A percentile compares a stretch with the other conserved stretches of the same genome.
phyloP scores from a whole-genome alignment of 2,113 vertebrate genomes.

The Numida meleagris region DNA sequence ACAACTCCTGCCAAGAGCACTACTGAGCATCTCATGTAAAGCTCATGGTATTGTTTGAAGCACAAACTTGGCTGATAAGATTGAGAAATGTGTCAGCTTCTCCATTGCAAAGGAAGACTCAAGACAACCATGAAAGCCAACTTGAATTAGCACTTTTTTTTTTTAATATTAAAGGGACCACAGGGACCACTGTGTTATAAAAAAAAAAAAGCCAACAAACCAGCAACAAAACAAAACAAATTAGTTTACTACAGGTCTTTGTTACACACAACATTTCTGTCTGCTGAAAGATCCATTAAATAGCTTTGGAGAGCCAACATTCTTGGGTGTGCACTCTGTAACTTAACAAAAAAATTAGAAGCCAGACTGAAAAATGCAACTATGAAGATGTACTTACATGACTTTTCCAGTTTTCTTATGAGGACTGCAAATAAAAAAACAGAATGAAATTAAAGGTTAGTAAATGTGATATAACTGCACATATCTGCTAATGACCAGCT shows the following conservation, averaged over 20 bases:
- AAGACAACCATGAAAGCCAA: neutral
- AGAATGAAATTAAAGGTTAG: conserved; percentile 22
- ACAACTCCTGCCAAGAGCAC: neutral
- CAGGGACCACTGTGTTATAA: neutral
- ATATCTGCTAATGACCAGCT: neutral
- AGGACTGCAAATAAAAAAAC: conserved; percentile 69
- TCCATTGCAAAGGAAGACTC: neutral
- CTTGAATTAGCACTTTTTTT: neutral
- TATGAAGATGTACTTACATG: conserved; percentile 65
- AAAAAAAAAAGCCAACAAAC: neutral
- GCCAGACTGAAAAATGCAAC: neutral
- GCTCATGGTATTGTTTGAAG: neutral
- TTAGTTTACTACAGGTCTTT: neutral
- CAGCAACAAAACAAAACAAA: too few species aligned
- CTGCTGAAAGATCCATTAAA: neutral
- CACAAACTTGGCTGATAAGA: neutral
- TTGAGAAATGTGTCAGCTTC: neutral
- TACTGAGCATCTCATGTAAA: neutral
- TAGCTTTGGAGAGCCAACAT: neutral
- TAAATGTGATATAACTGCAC: neutral
- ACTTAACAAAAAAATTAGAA: neutral
- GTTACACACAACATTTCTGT: neutral
- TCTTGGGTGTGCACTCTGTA: neutral
- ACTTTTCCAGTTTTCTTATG: conserved; percentile 78
- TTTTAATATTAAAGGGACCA: too few species aligned